Evolutionary conservation across 2,888 invertebrate species (phyloP).

Genomic region (Ennomos quercinarius): DNA sequence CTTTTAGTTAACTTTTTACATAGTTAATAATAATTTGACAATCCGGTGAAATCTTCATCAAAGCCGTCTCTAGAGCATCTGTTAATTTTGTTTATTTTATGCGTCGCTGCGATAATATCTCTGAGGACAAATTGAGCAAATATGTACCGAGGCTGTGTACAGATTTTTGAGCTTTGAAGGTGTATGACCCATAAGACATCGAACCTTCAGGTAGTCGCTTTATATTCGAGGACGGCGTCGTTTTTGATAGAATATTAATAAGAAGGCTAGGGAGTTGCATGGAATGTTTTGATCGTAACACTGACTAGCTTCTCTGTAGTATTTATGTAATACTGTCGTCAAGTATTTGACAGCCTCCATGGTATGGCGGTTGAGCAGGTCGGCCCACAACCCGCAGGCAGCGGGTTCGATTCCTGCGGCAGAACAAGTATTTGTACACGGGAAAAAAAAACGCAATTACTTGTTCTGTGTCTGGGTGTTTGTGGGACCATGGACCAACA

Average conservation of each 20-base stretch:
- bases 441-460: too few relatives aligned
- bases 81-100: slow-evolving; percentile 54
- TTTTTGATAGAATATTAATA: slow-evolving; percentile 9
- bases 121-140: slow-evolving; percentile 34
- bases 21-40: too few relatives aligned
- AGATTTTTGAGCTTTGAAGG: slow-evolving; percentile 9
- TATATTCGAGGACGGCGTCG: slow-evolving; percentile 4
- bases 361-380: too few relatives aligned
- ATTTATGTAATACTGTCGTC: too few relatives aligned
- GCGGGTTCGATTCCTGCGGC: too few relatives aligned
- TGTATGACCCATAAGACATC: slow-evolving; percentile 2
- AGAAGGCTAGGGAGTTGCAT: background rate
- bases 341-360: too few relatives aligned
- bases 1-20: too few relatives aligned
- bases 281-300: background rate
- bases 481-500: too few relatives aligned
- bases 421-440: too few relatives aligned
- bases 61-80: slow-evolving; percentile 34
- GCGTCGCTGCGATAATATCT: slow-evolving; percentile 31
- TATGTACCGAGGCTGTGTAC: slow-evolving; percentile 20
- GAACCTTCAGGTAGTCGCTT: slow-evolving; percentile 4
- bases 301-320: background rate
- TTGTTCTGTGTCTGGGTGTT: too few relatives aligned
- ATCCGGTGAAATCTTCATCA: background rate
- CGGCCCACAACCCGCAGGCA: too few relatives aligned